Percentiles rank a stretch among this genome's conserved stretches.
Evolutionary conservation across 2,797 vertebrate species (phyloP).

Genomic region (Hapalemur alaotrensis): DNA sequence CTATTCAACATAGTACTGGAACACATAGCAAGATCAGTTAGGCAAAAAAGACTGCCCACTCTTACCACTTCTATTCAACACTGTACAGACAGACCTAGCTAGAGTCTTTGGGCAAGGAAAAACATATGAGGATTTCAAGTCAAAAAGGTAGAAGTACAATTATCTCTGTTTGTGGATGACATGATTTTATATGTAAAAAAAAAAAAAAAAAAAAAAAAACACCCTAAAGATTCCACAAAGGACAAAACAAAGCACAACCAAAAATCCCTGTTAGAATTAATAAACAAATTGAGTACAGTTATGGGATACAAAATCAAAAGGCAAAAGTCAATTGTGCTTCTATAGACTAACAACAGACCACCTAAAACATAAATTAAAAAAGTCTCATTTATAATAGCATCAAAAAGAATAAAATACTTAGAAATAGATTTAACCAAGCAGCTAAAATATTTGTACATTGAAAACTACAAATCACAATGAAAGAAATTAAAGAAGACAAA

Average conservation of each 20-base stretch:
- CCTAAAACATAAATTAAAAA: no score
- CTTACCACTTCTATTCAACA: neutral
- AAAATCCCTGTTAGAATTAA: neutral
- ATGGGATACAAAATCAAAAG: neutral
- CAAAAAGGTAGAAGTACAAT: neutral
- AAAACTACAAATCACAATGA: neutral
- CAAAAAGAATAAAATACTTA: neutral
- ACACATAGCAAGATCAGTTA: neutral
- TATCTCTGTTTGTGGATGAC: neutral
- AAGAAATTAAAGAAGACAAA: neutral
- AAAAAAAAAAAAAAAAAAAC: neutral
- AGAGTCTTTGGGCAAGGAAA: neutral
- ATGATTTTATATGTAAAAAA: neutral
- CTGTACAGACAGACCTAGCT: neutral
- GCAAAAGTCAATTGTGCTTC: neutral
- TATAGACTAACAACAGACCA: neutral
- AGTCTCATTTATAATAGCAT: neutral
- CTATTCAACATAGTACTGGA: neutral
- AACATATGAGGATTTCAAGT: neutral
- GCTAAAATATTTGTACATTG: neutral
- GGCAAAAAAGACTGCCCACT: neutral
- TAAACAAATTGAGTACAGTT: neutral
- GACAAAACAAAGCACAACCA: neutral
- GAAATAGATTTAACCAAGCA: neutral
- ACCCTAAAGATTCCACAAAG: no score